Evolutionary conservation across 1,140 invertebrate species (phyloP).

Genomic region (Lepidurus packardi): DNA sequence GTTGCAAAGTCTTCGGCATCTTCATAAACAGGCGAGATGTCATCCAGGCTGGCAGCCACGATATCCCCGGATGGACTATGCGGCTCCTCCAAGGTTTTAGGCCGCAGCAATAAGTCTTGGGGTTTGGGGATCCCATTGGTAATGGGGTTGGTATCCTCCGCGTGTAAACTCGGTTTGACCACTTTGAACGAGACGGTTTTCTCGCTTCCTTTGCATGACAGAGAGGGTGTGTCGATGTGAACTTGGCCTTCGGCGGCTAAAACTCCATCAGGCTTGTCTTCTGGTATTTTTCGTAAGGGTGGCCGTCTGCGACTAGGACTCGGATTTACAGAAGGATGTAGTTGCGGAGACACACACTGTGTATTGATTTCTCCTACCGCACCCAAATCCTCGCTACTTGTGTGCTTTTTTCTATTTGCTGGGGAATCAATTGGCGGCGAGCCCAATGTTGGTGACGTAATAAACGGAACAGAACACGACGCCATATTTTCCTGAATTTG

Average conservation of each 20-base stretch:
- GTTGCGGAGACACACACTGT: neutral
- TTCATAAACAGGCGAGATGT: constrained; percentile 56
- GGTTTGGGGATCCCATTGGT: neutral
- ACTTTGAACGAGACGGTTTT: constrained; percentile 9
- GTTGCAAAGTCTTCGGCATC: constrained; percentile 64
- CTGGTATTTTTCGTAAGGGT: neutral
- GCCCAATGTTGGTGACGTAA: neutral
- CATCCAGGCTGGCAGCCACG: constrained; percentile 5
- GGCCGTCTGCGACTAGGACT: neutral
- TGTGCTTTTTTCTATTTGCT: neutral
- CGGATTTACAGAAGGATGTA: neutral
- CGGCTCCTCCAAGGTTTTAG: neutral
- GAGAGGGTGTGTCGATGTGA: neutral
- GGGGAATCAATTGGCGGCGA: neutral
- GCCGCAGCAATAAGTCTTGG: neutral
- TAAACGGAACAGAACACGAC: neutral
- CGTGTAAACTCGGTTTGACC: constrained; percentile 1
- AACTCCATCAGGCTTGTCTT: neutral
- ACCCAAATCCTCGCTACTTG: neutral
- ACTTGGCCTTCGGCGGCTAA: neutral
- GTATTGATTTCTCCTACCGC: neutral
- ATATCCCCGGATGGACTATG: neutral
- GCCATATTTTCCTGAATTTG: neutral
- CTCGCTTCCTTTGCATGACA: neutral
- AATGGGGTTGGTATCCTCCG: neutral